These are phyloP conservation scores for Microctenopoma steveboyesi DNA, from an alignment of 2,797 vertebrate species.

Conservation along the genomic window DNA sequence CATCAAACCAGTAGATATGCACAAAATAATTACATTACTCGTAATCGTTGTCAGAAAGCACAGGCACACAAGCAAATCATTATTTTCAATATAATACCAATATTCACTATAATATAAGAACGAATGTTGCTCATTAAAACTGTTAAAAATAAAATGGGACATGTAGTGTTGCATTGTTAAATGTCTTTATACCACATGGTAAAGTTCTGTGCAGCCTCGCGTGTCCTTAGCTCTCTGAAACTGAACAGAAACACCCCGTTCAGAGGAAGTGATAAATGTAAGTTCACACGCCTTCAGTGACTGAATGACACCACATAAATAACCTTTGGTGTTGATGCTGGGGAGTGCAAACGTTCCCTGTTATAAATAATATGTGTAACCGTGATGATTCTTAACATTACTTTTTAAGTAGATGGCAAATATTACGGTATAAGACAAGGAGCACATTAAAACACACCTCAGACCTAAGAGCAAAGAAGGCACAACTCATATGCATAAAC, in stretches of 20 bases:
- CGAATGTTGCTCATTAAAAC: constrained; percentile 2
- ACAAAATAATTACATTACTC: not conserved
- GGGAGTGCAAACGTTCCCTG: not conserved
- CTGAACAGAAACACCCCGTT: not conserved
- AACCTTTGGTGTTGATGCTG: constrained; percentile 1
- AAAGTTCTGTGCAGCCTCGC: constrained; percentile 3
- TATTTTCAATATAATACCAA: constrained; percentile 6
- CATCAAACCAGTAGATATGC: constrained; percentile 2
- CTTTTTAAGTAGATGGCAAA: constrained; percentile 9
- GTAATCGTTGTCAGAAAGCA: not conserved
- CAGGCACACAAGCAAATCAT: not conserved
- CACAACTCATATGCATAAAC: constrained; percentile 51
- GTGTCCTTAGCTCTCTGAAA: too few species aligned
- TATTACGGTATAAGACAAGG: too few species aligned
- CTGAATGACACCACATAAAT: not conserved
- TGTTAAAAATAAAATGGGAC: constrained; percentile 42
- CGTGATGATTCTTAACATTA: not conserved
- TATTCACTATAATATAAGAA: not conserved
- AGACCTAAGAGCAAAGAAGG: constrained; percentile 50
- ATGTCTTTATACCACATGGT: not conserved
- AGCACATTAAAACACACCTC: constrained; percentile 5
- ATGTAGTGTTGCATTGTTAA: constrained; percentile 3
- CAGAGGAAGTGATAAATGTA: not conserved
- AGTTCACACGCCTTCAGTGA: not conserved
- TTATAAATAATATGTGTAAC: too few species aligned